Evolutionary conservation across 2,797 vertebrate genomes (phyloP), one percentile per base, ranked within the genome.

Genomic region (Xenentodon cancila): DNA sequence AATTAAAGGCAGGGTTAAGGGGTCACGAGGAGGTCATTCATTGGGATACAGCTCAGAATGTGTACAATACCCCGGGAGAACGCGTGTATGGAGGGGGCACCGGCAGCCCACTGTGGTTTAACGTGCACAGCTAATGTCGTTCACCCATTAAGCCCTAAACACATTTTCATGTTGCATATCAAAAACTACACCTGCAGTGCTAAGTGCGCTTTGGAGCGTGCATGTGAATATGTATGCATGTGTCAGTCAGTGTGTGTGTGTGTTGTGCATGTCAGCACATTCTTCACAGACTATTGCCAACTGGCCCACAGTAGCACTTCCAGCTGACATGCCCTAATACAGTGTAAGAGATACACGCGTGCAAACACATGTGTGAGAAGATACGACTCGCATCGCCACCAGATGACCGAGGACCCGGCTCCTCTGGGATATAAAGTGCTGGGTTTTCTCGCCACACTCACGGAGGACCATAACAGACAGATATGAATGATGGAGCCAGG

Each of bases 1-100:
- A 96, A 97, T 98, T 97, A 97, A 95, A 92, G 92, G 91, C 92
- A 95, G 96, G 96, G 97, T 98, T 96, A 96, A 93, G 92, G 93
- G 97, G 96, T 98, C 94, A 91, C 82, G 68, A 81, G 86, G 92
- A 95, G 96, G 97, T 97, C 96, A 97, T 95, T 96, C 91, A 95
- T 97, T 89, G 94, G 96, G 96, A 95, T 96, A 96, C 93, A 92
- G 90, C 70, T 91, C 95, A 96, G 94, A 97, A 96, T 97, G 96
- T 96, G 95, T 96, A 96, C 94, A 94, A 95, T 95, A 95, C 92
- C 77, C 79, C 58, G 30, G 77, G 84, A 85, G 79, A 89, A 89
- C 91, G 79, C 15, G 7, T 58, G 59, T 47, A 84, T 91, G 72
- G 71, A 77, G 80, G 82, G 65, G 48, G 21, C 17, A 21, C 75